Evolutionary conservation across 2,888 invertebrate genomes (phyloP), one percentile per base, ranked within the genome.

Genomic region (Sisyra terminalis): DNA sequence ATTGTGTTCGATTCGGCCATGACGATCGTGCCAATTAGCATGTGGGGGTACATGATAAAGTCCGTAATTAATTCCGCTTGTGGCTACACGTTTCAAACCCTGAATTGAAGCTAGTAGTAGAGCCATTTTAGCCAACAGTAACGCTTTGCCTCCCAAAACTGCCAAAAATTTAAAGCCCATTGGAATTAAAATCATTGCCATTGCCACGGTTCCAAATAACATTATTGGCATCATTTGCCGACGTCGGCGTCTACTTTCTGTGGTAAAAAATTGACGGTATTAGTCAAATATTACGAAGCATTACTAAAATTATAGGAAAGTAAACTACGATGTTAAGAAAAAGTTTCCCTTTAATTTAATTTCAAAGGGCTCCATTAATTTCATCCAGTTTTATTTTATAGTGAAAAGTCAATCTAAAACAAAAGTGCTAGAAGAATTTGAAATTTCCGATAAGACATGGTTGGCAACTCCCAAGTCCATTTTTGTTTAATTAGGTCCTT

Each of bases 161-260:
- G 86, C 83, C 1, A 87, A 66, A 58, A 87, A 79, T 58, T 87
- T 85, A 57, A 87, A 87, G 10, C 85, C 86, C 74, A 86, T 75
- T 0, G 86, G 86, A 10, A 86, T 67, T 1, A 86, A 57, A 3
- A 86, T 75, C 57, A 83, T 75, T 1, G 82, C 79, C 54, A 86
- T 72, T 11, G 84, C 75, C 18, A 85, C 70, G 13, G 83, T 63
- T 1, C 82, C 84, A 54, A 84, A 83, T 67, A 85, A 75, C 72
- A 86, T 73, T 61, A 84, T 71, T 0, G 82, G 77, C 61, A 82
- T 69, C 70, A 84, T 75, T 37, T 73, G 70, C 37, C 76, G 73
- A 42, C 75, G 69, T 4, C 75, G 69, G 24, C 75, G 69, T 1
- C 75, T 70, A 32, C 75, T 69, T 18, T 16, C 37, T 37, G 7